A percentile compares a stretch with the other conserved stretches of the same genome.
phyloP scores from a whole-genome alignment of 2,113 vertebrate species.

The Heptranchias perlo region DNA sequence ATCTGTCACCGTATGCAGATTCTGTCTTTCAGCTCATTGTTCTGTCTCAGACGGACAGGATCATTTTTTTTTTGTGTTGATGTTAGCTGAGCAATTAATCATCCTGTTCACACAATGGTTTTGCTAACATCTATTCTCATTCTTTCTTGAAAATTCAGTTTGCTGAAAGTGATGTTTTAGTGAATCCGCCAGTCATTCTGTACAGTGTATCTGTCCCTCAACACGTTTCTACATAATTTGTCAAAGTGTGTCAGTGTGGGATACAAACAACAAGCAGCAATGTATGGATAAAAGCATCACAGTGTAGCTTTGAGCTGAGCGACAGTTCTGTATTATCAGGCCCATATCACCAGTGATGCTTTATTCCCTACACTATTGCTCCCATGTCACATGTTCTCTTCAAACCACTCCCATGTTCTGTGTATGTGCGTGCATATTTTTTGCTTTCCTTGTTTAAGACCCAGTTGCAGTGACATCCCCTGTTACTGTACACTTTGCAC shows the following conservation, averaged over 20 bases:
- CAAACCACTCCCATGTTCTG: not conserved
- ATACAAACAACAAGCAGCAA: not conserved
- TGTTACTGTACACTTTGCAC: not conserved
- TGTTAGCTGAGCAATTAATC: conserved; percentile 22
- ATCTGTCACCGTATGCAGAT: conserved; percentile 22
- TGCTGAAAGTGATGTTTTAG: conserved; percentile 15
- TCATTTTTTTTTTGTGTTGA: conserved; percentile 18
- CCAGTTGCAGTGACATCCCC: not conserved
- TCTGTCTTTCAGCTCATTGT: not conserved
- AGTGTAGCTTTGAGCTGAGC: not conserved
- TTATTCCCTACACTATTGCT: not conserved
- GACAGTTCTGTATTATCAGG: not conserved
- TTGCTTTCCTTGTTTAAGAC: not conserved
- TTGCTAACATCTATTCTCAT: not conserved
- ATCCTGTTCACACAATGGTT: conserved; percentile 3
- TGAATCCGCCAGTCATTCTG: conserved; percentile 33
- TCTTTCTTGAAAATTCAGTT: conserved; percentile 9
- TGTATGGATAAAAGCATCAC: not conserved
- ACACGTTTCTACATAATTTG: not conserved
- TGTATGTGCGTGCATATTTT: not conserved
- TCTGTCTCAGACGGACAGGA: not conserved
- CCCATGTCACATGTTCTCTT: not conserved
- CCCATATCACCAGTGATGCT: not conserved
- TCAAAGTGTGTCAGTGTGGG: not conserved
- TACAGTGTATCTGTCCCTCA: not conserved